Evolutionary conservation across 2,888 invertebrate genomes (phyloP).

Genomic region (Phyto melanocephala): DNA sequence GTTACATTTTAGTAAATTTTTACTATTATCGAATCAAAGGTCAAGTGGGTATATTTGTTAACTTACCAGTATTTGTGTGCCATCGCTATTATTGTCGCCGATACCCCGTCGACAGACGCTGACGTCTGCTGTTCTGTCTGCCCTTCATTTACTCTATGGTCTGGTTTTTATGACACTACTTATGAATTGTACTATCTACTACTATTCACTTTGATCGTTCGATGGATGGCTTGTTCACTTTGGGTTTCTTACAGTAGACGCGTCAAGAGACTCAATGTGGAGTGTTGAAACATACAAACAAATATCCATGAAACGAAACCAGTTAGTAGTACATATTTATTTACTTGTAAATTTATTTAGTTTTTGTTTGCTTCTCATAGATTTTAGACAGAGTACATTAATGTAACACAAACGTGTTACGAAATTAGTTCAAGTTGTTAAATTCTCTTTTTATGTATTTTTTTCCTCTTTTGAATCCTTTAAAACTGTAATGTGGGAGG

Average conservation of each 20-base stretch:
- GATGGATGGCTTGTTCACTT: not conserved
- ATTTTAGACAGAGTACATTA: not conserved
- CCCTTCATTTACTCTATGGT: not conserved
- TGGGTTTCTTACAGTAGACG: not conserved
- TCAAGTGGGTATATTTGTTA: no score
- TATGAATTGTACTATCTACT: not conserved
- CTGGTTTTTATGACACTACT: not conserved
- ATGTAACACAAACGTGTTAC: not conserved
- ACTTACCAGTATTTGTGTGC: not conserved
- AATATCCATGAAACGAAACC: not conserved
- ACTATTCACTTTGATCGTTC: not conserved
- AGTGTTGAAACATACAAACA: not conserved
- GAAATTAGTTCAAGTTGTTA: constrained; percentile 3
- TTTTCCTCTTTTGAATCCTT: not conserved
- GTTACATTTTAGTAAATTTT: no score
- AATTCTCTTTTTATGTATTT: not conserved
- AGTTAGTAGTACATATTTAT: not conserved
- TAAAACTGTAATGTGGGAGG: not conserved
- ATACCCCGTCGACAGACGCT: not conserved
- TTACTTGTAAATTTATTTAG: constrained; percentile 23
- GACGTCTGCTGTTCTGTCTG: not conserved
- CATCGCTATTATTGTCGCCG: constrained; percentile 34
- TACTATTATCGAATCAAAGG: no score
- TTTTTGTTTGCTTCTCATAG: not conserved
- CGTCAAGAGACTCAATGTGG: not conserved